Evolutionary conservation across 2,797 vertebrate species (phyloP), one percentile per base, ranked within the genome.

Genomic region (Novumbra hubbsi): DNA sequence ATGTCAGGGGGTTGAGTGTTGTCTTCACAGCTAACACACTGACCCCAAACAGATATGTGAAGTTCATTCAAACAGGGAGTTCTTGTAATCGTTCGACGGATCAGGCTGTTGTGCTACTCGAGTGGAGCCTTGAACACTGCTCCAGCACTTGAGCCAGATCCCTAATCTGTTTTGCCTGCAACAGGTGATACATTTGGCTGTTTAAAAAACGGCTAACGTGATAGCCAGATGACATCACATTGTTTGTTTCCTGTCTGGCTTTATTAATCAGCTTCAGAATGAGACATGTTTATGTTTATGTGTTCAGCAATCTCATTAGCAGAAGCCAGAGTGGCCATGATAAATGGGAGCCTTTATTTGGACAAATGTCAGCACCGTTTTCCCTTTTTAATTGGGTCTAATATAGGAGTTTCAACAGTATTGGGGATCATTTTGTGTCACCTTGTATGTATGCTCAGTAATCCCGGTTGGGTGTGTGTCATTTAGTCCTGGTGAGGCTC

Each of bases 141-240:
- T 21, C 8, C 55, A 57, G 15, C 28, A 64, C 62, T 64, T 27
- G 28, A 27, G 16, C 5, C 63, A 30, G 63, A 19, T 30, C 27
- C 28, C 63, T 30, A 11, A 65, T 65, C 14, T 30, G 24, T 30
- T 19, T 38, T 49, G 74, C 48, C 17, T 24, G 55, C 62, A 73
- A 71, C 65, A 66, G 68, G 28, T n/a, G 45, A 68, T 63, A 55
- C 72, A 71, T 78, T 68, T 34, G 57, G 62, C 48, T 15, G 32
- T 24, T 72, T 81, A 38, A 38, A 38, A 38, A 73, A 80, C 80
- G 64, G 41, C 68, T 75, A 77, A 79, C 75, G 12, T 71, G 67
- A 70, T 76, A 78, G 60, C 55, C 21, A 6, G 63, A 73, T 73
- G 67, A 24, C 60, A 65, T 1, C 52, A 28, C 65, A 74, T 5